Evolutionary conservation across 2,113 vertebrate species (phyloP), one percentile per base, ranked within the genome.

Genomic region (Geococcyx californianus): DNA sequence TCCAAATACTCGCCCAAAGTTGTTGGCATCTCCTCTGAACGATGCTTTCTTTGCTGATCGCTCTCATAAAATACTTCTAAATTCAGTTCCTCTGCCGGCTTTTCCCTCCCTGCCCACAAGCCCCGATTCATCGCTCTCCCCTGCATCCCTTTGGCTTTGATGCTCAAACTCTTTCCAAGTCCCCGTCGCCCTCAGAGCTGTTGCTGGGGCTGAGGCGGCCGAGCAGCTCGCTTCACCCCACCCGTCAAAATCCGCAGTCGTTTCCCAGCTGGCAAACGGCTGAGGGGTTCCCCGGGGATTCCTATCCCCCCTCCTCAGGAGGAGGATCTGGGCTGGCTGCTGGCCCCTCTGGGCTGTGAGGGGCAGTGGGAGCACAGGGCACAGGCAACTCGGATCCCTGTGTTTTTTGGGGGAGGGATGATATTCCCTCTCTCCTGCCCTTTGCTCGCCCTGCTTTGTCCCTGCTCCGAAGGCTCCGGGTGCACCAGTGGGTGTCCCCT

Each of bases 301-400:
- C 47, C 58, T 58, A 40, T 16, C 29, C 56, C 40, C 23, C 19
- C 4, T 29, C 33, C n/a, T 24, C 7, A 3, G 40, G 8, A 15
- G 23, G 21, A 8, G 23, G 8, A 3, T 1, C 19, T n/a, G 60
- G 60, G 47, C 9, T 92, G 76, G 47, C 28, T 66, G 51, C 17
- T 75, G 75, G 23, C 18, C 3, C 11, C 3, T 20, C n/a, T 34
- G 60, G 47, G 67, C 25, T 70, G 36, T 26, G 33, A 19, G 47
- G 26, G 29, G 9, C n/a, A n/a, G n/a, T n/a, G n/a, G n/a, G n/a
- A n/a, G n/a, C 0, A 2, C 3, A 4, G 72, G 36, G 10, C 5
- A 1, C 2, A 47, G 63, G 70, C 14, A 72, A n/a, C 38, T 67
- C 13, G 23, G 18, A 59, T 12, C 42, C 9, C 11, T 36, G 52